These are phyloP conservation scores for Venusia cambrica DNA, from an alignment of 2,888 invertebrate species.

Conservation along the genomic window DNA sequence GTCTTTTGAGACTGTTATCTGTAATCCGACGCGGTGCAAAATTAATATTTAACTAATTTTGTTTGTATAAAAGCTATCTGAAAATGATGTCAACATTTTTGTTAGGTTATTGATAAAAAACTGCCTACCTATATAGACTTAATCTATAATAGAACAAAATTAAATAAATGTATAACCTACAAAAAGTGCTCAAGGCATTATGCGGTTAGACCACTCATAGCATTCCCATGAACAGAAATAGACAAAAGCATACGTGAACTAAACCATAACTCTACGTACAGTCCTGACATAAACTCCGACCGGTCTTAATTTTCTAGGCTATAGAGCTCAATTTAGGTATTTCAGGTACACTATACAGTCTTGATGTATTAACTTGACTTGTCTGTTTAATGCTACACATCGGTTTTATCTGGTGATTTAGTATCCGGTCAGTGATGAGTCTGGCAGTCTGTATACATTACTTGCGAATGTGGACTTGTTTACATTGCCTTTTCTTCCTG, in stretches of 20 bases:
- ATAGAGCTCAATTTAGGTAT: conserved; percentile 14
- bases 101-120: no score
- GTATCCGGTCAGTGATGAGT: conserved; percentile 6
- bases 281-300: conserved; percentile 2
- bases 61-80: no score
- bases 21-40: no score
- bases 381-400: conserved; percentile 19
- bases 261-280: conserved; percentile 9
- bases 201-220: conserved; percentile 12
- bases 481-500: no score
- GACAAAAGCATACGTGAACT: conserved; percentile 22
- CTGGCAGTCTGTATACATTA: conserved; percentile 9
- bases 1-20: no score
- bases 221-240: conserved; percentile 21
- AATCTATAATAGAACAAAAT: no score
- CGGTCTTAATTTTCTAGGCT: neutral
- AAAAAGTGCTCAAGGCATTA: no score
- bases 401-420: conserved; percentile 6
- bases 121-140: no score
- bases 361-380: conserved; percentile 25
- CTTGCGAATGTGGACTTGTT: no score
- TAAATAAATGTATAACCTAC: no score
- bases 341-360: conserved; percentile 8
- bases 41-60: no score
- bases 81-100: no score